These are phyloP conservation scores for Odocoileus hemionus DNA, from an alignment of 2,113 vertebrate species.

Conservation along the genomic window DNA sequence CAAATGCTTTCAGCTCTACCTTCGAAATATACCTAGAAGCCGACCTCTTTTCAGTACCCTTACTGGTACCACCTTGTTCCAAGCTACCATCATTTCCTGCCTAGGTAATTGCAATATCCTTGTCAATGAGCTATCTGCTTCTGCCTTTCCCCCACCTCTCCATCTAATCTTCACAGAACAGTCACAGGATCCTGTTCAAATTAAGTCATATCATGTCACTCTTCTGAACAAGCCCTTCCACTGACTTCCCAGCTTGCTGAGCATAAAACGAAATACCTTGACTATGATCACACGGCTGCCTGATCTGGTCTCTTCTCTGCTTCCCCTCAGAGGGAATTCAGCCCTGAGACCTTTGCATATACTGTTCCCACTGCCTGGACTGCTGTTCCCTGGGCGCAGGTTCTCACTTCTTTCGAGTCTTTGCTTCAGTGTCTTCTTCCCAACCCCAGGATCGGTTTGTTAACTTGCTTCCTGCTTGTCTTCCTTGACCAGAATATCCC, in stretches of 20 bases:
- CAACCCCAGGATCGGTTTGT: neutral
- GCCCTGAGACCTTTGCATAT: neutral
- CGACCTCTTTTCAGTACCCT: neutral
- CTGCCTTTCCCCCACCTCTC: neutral
- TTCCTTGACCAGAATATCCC: neutral
- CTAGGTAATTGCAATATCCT: neutral
- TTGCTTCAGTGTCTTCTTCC: neutral
- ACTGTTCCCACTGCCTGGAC: neutral
- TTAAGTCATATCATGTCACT: neutral
- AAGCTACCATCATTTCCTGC: neutral
- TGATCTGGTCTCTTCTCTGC: neutral
- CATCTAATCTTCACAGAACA: neutral
- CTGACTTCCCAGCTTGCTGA: neutral
- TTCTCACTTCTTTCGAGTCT: neutral
- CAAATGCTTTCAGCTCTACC: neutral
- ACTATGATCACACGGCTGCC: neutral
- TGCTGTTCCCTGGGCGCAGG: neutral
- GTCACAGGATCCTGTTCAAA: neutral
- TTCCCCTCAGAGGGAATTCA: neutral
- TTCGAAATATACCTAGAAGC: neutral
- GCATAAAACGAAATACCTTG: neutral
- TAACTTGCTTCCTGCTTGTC: neutral
- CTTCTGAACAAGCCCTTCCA: neutral
- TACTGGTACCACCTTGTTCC: neutral
- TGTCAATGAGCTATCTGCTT: neutral